Percentiles rank a stretch among this genome's conserved stretches.
Evolutionary conservation across 64 coral and sea anemone species (phyloP).

Genomic region (Platygyra sinensis): DNA sequence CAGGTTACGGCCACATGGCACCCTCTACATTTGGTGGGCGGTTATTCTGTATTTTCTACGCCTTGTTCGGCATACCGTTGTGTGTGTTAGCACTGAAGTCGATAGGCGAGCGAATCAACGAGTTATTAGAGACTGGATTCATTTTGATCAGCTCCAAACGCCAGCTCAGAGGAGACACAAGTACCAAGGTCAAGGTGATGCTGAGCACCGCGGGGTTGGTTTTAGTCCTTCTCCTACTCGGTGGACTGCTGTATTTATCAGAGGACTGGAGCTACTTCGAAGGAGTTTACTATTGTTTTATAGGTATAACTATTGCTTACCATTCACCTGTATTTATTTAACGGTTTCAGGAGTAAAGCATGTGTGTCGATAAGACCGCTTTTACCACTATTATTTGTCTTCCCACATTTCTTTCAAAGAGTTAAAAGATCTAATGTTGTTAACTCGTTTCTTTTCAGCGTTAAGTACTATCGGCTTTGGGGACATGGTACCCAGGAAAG

Average conservation of each 20-base stretch:
- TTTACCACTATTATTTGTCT: too few relatives aligned
- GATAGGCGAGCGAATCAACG: slow-evolving; percentile 66
- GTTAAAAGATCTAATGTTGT: background rate
- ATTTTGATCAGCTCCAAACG: slow-evolving; percentile 50
- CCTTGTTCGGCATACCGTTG: slow-evolving; percentile 68
- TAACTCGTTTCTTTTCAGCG: background rate
- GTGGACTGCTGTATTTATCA: slow-evolving; percentile 66
- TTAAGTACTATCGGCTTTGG: slow-evolving; percentile 78
- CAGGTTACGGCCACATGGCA: slow-evolving; percentile 78
- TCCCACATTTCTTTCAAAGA: background rate
- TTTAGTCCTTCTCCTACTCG: slow-evolving; percentile 47
- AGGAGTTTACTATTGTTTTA: slow-evolving; percentile 77
- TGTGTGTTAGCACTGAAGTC: slow-evolving; percentile 62
- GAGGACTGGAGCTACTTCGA: slow-evolving; percentile 78
- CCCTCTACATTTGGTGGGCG: slow-evolving; percentile 59
- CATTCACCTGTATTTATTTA: too few relatives aligned
- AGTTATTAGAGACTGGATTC: slow-evolving; percentile 34
- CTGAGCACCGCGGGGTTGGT: slow-evolving; percentile 28
- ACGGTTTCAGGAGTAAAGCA: too few relatives aligned
- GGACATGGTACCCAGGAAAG: slow-evolving; percentile 67
- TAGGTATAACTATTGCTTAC: slow-evolving; percentile 21
- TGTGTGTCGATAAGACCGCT: too few relatives aligned
- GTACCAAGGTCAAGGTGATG: slow-evolving; percentile 54
- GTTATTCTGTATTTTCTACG: slow-evolving; percentile 73
- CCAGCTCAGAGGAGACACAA: slow-evolving; percentile 27